Conservation (phyloP, 2,113 vertebrate species). For the Dissostichus mawsoni region DNA sequence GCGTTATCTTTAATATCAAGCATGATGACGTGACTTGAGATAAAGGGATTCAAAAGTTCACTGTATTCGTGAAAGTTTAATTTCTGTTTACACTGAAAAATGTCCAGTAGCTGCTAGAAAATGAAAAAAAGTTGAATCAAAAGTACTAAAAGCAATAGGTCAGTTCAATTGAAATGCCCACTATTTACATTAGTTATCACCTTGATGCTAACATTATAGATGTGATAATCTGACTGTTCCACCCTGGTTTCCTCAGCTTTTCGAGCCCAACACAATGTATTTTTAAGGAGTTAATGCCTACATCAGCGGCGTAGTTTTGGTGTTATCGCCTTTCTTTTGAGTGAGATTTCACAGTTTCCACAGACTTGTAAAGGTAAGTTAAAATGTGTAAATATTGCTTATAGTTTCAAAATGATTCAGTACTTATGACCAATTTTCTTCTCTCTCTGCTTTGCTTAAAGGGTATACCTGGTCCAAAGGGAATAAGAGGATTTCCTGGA, state of each 20-base stretch:
- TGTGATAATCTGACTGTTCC: not conserved
- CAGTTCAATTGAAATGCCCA: too few species aligned
- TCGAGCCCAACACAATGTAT: not conserved
- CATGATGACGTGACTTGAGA: not conserved
- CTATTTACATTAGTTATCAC: not conserved
- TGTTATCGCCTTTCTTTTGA: not conserved
- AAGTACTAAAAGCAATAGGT: too few species aligned
- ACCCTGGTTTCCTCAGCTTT: not conserved
- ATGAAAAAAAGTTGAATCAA: too few species aligned
- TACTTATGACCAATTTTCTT: not conserved
- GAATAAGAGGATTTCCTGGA: slow-evolving; percentile 83
- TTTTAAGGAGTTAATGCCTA: too few species aligned
- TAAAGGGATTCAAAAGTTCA: not conserved
- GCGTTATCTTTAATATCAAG: not conserved
- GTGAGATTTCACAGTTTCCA: not conserved
- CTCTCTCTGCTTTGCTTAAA: slow-evolving; percentile 67
- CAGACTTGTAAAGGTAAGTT: slow-evolving; percentile 15
- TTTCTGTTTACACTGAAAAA: not conserved
- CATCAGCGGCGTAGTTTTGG: not conserved
- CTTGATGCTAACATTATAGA: not conserved
- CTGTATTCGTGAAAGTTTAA: not conserved
- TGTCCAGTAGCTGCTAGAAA: not conserved
- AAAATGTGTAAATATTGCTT: not conserved
- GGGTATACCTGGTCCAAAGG: slow-evolving; percentile 88
- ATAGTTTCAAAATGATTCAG: not conserved